A percentile compares a stretch with the other conserved stretches of the same genome.
Conservation (phyloP, 2,113 vertebrate species). For the Semnopithecus entellus region DNA sequence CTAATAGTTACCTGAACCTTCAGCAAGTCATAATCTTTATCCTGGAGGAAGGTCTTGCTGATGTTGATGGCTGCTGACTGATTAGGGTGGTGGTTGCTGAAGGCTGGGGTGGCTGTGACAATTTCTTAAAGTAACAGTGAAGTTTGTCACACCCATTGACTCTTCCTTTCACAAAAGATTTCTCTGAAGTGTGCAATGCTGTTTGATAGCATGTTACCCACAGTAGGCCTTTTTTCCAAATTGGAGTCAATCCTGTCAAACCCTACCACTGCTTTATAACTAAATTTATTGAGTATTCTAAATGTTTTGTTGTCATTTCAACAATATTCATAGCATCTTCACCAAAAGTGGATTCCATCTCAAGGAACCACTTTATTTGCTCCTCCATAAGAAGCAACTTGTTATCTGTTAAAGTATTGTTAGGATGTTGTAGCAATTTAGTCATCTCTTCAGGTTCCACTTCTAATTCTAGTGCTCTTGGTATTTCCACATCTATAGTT, state of each 20-base stretch:
- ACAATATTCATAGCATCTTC: background rate
- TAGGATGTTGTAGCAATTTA: background rate
- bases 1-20: background rate
- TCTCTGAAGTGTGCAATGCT: background rate
- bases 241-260: background rate
- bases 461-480: background rate
- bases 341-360: background rate
- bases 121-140: background rate
- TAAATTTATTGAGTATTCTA: background rate
- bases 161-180: background rate
- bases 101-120: background rate
- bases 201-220: background rate
- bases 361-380: background rate
- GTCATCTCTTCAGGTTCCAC: background rate
- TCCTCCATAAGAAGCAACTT: background rate
- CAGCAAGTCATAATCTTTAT: background rate
- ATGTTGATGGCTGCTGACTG: background rate
- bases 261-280: background rate
- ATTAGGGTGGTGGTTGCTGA: background rate
- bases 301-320: background rate
- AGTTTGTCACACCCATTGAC: background rate
- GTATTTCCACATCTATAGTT: background rate
- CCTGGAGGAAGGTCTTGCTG: background rate
- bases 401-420: background rate
- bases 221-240: background rate